Base-by-base conservation (phyloP, 1,140 invertebrate genomes). In the Drosophila cardini region DNA sequence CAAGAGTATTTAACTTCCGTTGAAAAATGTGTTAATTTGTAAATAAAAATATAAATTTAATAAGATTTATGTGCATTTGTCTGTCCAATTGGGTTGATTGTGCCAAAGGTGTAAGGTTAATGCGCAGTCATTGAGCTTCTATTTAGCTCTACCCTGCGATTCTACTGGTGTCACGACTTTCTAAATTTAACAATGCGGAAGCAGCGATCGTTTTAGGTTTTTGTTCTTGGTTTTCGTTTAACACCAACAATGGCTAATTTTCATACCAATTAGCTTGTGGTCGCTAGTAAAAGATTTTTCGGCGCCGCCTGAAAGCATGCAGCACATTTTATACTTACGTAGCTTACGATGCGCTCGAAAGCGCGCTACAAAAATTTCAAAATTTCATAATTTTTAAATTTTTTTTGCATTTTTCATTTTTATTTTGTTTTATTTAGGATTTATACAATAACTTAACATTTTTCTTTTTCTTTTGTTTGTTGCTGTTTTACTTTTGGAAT, bases 381-480 rank as follows among this genome's bases (percentile, higher is more conserved):
- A 36, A 45, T n/a, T n/a, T n/a, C n/a, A n/a, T n/a, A n/a, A n/a
- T 30, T 63, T 70, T 75, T 80, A 55, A 61, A 11, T 9, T 65
- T 42, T 65, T 11, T 18, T 58, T 58, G 57, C 13, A n/a, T 71
- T 64, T 56, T 8, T 30, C 48, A 53, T 71, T 56, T 7, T 56
- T 13, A 61, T 68, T 53, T 43, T 26, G 43, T 68, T 68, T 74
- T 53, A 57, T 86, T 87, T 82, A 81, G 82, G 81, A 86, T 85
- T 86, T 86, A 87, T 86, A 86, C 82, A 86, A 87, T 86, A 86
- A 87, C 82, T 86, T 86, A 86, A 86, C 82, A 87, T 86, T 82
- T 87, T 64, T 87, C 65, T 45, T 68, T 89, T 83, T 68, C 84
- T 83, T 81, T 87, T 87, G 76, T 87, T 69, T 69, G 61, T 89